A percentile compares a stretch with the other conserved stretches of the same genome.
Conservation (phyloP, 1,140 invertebrate species). For the Pseudomyrmex flavicornis region DNA sequence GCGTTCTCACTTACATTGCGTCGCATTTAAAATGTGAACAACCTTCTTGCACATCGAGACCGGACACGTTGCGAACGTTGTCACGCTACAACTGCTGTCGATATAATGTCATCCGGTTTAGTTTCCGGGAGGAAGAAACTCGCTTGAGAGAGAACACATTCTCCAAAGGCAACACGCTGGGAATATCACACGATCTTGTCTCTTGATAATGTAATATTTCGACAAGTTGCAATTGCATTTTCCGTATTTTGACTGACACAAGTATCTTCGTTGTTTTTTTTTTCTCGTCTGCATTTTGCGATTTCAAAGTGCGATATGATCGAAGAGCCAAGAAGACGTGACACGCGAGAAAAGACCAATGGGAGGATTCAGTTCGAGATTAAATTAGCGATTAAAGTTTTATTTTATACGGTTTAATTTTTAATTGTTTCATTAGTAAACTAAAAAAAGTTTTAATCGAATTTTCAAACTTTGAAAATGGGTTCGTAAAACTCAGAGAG, state of each 20-base stretch:
- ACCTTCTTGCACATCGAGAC: not conserved
- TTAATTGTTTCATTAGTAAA: conserved; percentile 1
- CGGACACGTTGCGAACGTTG: not conserved
- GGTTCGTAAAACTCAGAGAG: too few species aligned
- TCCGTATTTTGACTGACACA: not conserved
- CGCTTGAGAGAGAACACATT: not conserved
- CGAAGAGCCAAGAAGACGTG: not conserved
- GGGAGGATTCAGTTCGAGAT: not conserved
- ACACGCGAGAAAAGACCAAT: not conserved
- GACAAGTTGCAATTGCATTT: not conserved
- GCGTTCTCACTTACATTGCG: not conserved
- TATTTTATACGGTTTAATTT: not conserved
- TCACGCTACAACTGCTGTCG: conserved; percentile 6
- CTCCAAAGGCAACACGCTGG: too few species aligned
- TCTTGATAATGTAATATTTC: not conserved
- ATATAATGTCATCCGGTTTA: conserved; percentile 33
- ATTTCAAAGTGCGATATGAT: not conserved
- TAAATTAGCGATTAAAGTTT: not conserved
- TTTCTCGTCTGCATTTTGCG: not conserved
- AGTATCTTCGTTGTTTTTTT: not conserved
- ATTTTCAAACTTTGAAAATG: not conserved
- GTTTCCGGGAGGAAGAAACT: conserved; percentile 12
- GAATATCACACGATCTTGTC: not conserved
- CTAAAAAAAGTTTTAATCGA: conserved; percentile 3
- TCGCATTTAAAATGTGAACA: conserved; percentile 35